Percentiles rank a stretch among this genome's conserved stretches.
Evolutionary conservation across 2,113 vertebrate genomes (phyloP).

Genomic region (Tauraco erythrolophus): DNA sequence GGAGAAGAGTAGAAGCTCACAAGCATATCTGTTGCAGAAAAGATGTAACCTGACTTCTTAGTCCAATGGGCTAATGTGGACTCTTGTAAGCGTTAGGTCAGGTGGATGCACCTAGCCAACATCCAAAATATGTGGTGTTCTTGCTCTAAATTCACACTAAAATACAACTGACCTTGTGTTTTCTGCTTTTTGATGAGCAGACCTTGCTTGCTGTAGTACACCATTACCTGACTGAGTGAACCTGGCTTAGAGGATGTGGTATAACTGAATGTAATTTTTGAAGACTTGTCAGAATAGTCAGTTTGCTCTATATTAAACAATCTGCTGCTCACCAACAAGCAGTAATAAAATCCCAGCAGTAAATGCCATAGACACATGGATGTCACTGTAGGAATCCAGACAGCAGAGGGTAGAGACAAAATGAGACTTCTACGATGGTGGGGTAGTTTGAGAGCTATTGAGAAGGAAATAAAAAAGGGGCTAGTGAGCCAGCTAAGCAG

Average conservation of each 20-base stretch:
- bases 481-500: constrained; percentile 3
- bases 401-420: background rate
- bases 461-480: constrained; percentile 6
- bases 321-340: background rate
- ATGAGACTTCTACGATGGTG: background rate
- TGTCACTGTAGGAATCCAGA: background rate
- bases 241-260: background rate
- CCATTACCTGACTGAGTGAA: background rate
- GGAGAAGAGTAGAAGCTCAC: background rate
- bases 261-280: background rate
- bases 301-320: background rate
- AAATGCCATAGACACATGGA: background rate
- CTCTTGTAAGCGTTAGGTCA: background rate
- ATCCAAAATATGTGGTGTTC: background rate
- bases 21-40: background rate
- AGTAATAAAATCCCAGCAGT: background rate
- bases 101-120: background rate
- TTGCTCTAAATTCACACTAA: background rate
- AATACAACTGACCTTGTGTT: background rate
- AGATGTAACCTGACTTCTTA: background rate
- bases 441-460: background rate
- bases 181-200: background rate
- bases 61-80: background rate
- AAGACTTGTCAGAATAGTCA: background rate
- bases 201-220: background rate